A percentile compares a stretch with the other conserved stretches of the same genome.
phyloP scores from a whole-genome alignment of 2,797 vertebrate genomes.

The Arrhamphus sclerolepis region DNA sequence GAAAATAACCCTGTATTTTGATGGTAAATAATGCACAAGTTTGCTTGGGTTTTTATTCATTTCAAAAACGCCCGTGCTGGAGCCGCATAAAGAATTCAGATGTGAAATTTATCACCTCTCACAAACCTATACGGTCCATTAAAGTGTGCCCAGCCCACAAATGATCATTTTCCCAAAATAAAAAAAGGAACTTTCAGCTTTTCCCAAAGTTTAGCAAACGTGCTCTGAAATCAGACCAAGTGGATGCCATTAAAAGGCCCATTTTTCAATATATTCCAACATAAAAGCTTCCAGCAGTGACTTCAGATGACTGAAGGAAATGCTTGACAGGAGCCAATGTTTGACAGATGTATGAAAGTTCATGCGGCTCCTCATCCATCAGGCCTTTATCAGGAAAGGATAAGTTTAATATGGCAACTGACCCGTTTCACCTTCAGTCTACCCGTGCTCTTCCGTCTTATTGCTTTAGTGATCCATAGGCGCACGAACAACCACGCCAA shows the following conservation, averaged over 20 bases:
- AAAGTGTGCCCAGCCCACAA: too few species aligned
- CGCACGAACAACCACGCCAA: slow-evolving; percentile 51
- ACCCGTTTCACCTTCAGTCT: slow-evolving; percentile 64
- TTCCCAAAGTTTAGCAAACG: too few species aligned
- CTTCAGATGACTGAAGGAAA: slow-evolving; percentile 18
- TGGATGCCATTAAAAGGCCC: neutral
- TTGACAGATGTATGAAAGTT: slow-evolving; percentile 47
- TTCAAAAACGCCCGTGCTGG: neutral
- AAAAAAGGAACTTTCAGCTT: too few species aligned
- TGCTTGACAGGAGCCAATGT: slow-evolving; percentile 27
- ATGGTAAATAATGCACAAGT: neutral
- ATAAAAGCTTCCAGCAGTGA: neutral
- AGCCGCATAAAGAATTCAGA: neutral
- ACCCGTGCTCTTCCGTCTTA: slow-evolving; percentile 34
- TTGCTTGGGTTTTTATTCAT: neutral
- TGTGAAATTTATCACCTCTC: neutral
- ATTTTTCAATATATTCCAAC: neutral
- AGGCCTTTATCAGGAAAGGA: slow-evolving; percentile 54
- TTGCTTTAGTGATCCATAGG: slow-evolving; percentile 55
- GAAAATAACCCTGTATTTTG: neutral
- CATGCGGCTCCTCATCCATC: slow-evolving; percentile 50
- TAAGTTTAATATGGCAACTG: slow-evolving; percentile 58
- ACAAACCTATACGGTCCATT: too few species aligned
- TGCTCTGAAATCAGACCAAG: neutral
- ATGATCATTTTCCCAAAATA: too few species aligned